Evolutionary conservation across 2,113 vertebrate genomes (phyloP).

Genomic region (Syngnathus typhle): DNA sequence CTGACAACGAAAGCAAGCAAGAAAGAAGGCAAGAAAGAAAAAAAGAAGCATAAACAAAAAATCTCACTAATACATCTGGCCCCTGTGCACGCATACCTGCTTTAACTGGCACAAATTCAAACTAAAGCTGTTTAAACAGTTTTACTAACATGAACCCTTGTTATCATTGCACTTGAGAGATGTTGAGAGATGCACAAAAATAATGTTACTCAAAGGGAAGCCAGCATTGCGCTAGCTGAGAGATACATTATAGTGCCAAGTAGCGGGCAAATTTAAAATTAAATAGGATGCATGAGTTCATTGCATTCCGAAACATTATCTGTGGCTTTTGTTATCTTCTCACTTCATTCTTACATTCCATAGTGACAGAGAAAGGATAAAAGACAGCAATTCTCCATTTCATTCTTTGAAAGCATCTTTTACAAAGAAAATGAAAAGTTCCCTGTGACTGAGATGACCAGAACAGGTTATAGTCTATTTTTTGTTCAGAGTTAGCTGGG

Average conservation of each 20-base stretch:
- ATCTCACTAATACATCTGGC: slow-evolving; percentile 17
- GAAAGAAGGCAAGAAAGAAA: neutral
- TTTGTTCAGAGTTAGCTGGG: neutral
- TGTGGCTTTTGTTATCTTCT: no score
- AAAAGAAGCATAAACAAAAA: neutral
- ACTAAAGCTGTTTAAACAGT: neutral
- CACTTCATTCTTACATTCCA: no score
- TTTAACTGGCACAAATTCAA: slow-evolving; percentile 14
- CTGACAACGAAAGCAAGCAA: neutral
- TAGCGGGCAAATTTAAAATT: no score
- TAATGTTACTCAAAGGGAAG: neutral
- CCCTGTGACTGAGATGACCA: neutral
- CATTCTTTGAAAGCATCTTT: neutral
- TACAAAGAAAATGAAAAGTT: neutral
- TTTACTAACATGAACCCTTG: neutral
- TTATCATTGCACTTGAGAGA: neutral
- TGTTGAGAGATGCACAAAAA: neutral
- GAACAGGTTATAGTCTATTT: neutral
- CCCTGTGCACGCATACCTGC: slow-evolving; percentile 14
- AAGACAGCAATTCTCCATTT: no score
- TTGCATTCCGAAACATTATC: neutral
- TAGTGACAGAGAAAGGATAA: no score
- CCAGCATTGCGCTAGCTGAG: neutral
- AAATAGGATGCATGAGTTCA: neutral
- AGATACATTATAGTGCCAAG: neutral